A percentile compares a stretch with the other conserved stretches of the same genome.
Evolutionary conservation across 2,888 invertebrate genomes (phyloP).

Genomic region (Neoaliturus tenellus): DNA sequence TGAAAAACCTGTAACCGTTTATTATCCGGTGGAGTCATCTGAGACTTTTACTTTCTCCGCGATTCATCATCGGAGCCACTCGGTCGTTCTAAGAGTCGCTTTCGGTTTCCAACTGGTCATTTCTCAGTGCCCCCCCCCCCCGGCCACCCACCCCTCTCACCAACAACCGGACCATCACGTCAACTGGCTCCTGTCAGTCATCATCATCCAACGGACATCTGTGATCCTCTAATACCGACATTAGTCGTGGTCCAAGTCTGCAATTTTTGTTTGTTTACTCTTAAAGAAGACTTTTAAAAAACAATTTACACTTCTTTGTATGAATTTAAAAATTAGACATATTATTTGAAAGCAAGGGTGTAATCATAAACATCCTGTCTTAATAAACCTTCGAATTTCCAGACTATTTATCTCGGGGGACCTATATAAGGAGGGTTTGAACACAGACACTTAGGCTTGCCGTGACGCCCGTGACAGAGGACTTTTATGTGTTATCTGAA

Average conservation of each 20-base stretch:
- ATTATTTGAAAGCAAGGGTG: no score
- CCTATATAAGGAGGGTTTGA: no score
- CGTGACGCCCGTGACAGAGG: no score
- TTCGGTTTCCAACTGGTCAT: slow-evolving; percentile 8
- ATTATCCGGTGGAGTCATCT: background rate
- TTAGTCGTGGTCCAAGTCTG: background rate
- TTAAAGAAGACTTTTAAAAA: no score
- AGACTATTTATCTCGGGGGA: no score
- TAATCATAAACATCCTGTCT: no score
- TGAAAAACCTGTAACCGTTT: background rate
- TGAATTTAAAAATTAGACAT: no score
- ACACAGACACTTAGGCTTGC: no score
- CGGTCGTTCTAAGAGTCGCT: background rate
- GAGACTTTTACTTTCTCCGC: slow-evolving; percentile 3
- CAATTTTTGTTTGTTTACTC: no score
- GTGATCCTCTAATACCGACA: background rate
- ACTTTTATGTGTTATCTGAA: no score
- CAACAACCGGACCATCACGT: background rate
- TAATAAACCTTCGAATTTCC: no score
- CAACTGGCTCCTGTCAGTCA: background rate
- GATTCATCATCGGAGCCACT: background rate
- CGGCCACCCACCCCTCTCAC: background rate
- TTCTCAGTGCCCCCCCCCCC: background rate
- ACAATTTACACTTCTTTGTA: no score
- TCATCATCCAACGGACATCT: background rate